Percentiles rank a stretch among this genome's conserved stretches.
Conservation (phyloP, 30 jellyfish, hydroid and myxozoan genomes). For the Aurelia sp. region DNA sequence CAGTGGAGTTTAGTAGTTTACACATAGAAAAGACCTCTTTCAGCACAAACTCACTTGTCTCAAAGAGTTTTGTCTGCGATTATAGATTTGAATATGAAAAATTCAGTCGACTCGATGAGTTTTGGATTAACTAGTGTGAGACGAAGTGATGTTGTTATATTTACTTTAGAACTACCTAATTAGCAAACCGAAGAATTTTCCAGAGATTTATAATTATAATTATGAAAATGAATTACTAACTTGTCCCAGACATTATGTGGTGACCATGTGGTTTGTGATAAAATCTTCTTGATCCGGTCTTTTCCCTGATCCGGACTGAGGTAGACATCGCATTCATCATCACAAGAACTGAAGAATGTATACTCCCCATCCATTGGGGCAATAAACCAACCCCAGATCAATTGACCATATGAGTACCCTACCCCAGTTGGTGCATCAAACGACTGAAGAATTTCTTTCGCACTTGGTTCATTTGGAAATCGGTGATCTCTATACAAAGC, state of each 20-base stretch:
- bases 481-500: constrained; percentile 90
- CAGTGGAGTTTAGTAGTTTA: no score
- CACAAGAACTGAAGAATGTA: constrained; percentile 95
- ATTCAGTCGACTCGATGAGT: no score
- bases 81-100: no score
- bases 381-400: constrained; percentile 98
- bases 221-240: constrained; percentile 48
- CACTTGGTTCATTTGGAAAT: constrained; percentile 96
- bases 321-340: constrained; percentile 96
- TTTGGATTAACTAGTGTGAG: no score
- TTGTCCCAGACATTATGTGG: constrained; percentile 96
- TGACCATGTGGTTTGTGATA: constrained; percentile 97
- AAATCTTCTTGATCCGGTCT: constrained; percentile 87
- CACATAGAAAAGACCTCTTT: no score
- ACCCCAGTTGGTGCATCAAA: constrained; percentile 98
- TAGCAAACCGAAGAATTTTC: no score
- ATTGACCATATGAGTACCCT: constrained; percentile 93
- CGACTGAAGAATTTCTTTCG: constrained; percentile 85
- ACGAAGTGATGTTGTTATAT: no score
- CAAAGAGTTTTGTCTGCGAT: no score
- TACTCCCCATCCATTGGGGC: constrained; percentile 99
- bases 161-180: no score
- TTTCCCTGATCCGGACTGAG: constrained; percentile 98
- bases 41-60: no score
- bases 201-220: no score